Base-by-base conservation (phyloP, 2,797 vertebrate species). In the Acipenser transmontanus region DNA sequence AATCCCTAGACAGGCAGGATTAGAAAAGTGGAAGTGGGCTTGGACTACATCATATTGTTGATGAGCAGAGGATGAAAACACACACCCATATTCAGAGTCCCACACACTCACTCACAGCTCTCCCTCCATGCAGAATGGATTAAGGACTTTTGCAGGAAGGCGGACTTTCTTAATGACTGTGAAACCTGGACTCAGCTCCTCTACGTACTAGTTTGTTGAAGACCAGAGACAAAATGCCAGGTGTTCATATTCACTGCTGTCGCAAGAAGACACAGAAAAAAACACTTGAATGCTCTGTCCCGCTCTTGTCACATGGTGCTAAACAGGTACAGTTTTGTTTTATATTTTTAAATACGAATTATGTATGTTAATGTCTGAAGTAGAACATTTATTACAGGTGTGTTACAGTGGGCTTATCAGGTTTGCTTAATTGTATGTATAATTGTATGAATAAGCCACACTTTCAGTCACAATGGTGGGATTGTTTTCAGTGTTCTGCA, bases 221-320 rank as follows among this genome's bases (percentile, higher is more conserved):
- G 34, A 34, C 34, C 34, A 34, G 1, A 17, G 52, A 34, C 61
- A 72, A 65, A 66, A 73, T 70, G 65, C 13, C 0, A 62, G 54
- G 68, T 4, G 20, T 65, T 14, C 8, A 62, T 49, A 73, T 71
- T 52, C 68, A 61, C 34, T 74, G 70, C 64, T 68, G 67, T 8
- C 49, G 59, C 54, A 73, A 51, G 63, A 66, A 20, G 13, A 60
- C 49, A 47, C 67, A 49, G 11, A 14, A 70, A 57, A n/a, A 68
- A 6, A 60, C 0, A 0, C 57, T 20, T 60, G 63, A 67, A n/a
- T 2, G 34, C n/a, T 69, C 67, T n/a, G 50, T 70, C 68, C 50
- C 71, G 54, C 60, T 70, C 10, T 50, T 69, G 57, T 65, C 66
- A 13, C 8, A 51, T 59, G 51, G 6, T 9, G 49, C 56, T 62